Evolutionary conservation across 1,140 invertebrate species (phyloP).

Genomic region (Brachionus asplanchnoidis): DNA sequence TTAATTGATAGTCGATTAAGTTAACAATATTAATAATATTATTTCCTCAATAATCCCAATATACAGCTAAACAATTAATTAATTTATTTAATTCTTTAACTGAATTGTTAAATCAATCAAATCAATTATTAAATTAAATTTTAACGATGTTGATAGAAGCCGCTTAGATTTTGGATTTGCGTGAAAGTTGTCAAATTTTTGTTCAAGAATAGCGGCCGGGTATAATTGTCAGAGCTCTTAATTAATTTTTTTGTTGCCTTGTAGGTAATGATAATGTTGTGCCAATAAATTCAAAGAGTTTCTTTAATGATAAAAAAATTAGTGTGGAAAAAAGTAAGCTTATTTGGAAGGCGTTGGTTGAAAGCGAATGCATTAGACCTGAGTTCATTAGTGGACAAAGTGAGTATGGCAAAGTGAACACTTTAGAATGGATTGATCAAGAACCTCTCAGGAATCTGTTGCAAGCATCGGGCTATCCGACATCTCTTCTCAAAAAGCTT

Average conservation of each 20-base stretch:
- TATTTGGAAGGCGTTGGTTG: not conserved
- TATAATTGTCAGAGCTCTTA: not conserved
- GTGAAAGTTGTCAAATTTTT: too few species aligned
- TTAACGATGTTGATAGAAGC: too few species aligned
- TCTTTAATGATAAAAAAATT: not conserved
- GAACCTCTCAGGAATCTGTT: not conserved
- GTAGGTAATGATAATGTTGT: not conserved
- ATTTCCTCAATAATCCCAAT: too few species aligned
- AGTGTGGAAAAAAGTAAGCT: not conserved
- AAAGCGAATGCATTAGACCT: not conserved
- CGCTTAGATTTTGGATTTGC: too few species aligned
- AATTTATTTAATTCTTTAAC: too few species aligned
- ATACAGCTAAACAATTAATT: too few species aligned
- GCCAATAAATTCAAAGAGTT: not conserved
- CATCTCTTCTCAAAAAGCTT: not conserved
- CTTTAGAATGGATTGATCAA: not conserved
- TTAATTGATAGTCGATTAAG: too few species aligned
- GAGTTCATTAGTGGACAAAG: not conserved
- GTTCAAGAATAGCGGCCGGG: too few species aligned
- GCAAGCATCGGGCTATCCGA: not conserved
- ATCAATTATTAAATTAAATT: too few species aligned
- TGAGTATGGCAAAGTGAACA: not conserved
- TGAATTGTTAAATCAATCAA: too few species aligned
- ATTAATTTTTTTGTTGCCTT: not conserved
- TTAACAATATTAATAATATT: too few species aligned